Conservation (phyloP, 2,797 vertebrate genomes). For the Aplochiton taeniatus region DNA sequence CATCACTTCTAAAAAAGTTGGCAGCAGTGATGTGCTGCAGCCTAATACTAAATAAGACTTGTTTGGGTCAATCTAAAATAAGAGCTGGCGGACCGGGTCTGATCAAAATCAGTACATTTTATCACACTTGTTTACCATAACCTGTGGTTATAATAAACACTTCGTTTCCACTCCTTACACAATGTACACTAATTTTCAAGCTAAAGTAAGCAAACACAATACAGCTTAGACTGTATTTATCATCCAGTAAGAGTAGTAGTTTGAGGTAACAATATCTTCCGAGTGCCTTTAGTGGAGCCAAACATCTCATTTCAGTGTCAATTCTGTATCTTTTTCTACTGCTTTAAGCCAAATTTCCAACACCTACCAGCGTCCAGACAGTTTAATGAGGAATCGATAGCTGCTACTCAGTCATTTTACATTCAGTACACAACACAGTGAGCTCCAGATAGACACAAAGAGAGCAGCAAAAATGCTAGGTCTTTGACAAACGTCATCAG, state of each 20-base stretch:
- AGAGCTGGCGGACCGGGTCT: too few relatives aligned
- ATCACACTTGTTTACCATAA: too few relatives aligned
- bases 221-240: background rate
- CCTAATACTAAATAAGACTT: too few relatives aligned
- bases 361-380: constrained; percentile 4
- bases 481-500: constrained; percentile 7
- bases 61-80: too few relatives aligned
- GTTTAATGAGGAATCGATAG: constrained; percentile 19
- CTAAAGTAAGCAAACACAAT: too few relatives aligned
- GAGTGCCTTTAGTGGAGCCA: background rate
- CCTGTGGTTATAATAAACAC: too few relatives aligned
- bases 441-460: background rate
- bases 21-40: too few relatives aligned
- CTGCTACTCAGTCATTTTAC: constrained; percentile 8
- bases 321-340: background rate
- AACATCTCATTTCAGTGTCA: background rate
- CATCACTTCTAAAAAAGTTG: too few relatives aligned
- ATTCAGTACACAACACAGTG: constrained; percentile 7
- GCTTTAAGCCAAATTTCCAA: background rate
- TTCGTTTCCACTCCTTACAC: too few relatives aligned
- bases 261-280: background rate
- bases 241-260: background rate
- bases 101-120: too few relatives aligned
- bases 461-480: background rate
- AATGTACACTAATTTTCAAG: too few relatives aligned